Percentiles rank a stretch among this genome's conserved stretches.
phyloP scores from a whole-genome alignment of 2,113 vertebrate genomes.

The Zosterops pallidus region DNA sequence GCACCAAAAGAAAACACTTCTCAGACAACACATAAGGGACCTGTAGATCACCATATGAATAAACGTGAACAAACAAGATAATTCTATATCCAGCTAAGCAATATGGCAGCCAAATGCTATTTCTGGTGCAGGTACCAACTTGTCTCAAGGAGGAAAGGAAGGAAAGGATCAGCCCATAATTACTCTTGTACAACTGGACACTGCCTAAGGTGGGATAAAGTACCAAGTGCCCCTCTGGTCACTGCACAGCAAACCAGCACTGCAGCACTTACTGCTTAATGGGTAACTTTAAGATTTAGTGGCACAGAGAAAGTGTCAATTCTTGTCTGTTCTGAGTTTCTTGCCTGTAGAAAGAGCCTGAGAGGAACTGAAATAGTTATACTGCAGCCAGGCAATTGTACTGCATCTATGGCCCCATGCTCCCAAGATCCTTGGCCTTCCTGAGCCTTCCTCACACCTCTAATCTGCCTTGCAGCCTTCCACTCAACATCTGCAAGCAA shows the following conservation, averaged over 20 bases:
- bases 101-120: background rate
- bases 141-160: background rate
- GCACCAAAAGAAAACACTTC: background rate
- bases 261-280: background rate
- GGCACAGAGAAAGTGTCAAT: background rate
- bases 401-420: accelerated
- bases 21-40: background rate
- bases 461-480: background rate
- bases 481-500: background rate
- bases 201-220: background rate
- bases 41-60: background rate
- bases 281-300: background rate
- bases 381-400: background rate
- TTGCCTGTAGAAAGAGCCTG: background rate
- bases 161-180: background rate
- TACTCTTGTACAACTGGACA: background rate
- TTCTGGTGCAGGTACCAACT: background rate
- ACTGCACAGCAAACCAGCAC: background rate
- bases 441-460: background rate
- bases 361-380: background rate
- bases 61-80: background rate
- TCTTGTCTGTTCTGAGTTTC: background rate
- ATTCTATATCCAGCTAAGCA: background rate
- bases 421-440: background rate
- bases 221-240: background rate